These are phyloP conservation scores for Tauraco hartlaubi DNA, from an alignment of 2,797 vertebrate genomes.

Conservation along the genomic window DNA sequence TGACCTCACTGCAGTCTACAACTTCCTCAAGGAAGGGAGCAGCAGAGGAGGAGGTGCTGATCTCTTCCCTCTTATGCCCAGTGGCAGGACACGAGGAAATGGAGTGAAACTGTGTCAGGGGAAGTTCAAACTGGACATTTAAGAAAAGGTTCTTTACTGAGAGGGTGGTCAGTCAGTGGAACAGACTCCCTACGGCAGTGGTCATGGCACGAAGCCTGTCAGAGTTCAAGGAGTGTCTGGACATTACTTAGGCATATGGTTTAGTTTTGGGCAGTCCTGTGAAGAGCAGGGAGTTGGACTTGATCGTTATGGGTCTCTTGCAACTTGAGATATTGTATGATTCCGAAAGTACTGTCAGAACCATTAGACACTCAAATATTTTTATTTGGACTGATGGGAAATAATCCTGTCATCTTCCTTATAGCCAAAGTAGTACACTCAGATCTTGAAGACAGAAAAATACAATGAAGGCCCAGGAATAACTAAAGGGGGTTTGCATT, in stretches of 20 bases:
- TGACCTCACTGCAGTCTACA: too few species aligned
- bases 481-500: background rate
- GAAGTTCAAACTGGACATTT: background rate
- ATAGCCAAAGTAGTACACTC: background rate
- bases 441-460: background rate
- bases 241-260: too few species aligned
- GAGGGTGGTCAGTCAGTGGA: rapidly evolving
- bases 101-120: background rate
- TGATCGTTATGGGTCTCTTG: background rate
- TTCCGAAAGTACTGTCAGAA: background rate
- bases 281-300: background rate
- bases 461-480: background rate
- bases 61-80: too few species aligned
- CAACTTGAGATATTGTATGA: background rate
- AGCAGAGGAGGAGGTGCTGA: too few species aligned
- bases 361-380: background rate
- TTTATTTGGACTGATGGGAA: background rate
- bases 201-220: background rate
- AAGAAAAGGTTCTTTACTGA: background rate
- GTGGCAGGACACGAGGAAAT: too few species aligned
- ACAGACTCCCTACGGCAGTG: background rate
- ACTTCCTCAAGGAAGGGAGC: too few species aligned
- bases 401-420: background rate
- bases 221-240: background rate
- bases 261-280: background rate